These are phyloP conservation scores for Drosophila erecta DNA, from an alignment of 1,140 invertebrate genomes.

Conservation along the genomic window DNA sequence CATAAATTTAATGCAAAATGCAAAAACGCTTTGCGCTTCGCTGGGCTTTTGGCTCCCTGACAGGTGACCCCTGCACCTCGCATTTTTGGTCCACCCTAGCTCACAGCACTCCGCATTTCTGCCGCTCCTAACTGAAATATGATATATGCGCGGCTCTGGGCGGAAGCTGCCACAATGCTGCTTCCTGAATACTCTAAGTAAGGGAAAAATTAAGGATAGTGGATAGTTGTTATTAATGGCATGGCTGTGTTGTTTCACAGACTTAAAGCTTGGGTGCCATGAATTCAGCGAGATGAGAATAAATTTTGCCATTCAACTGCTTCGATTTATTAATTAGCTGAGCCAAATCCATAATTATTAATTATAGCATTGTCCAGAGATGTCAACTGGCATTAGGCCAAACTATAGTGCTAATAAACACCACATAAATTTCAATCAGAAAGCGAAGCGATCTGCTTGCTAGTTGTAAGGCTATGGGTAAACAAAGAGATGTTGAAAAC, in stretches of 20 bases:
- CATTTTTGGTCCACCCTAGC: constrained; percentile 10
- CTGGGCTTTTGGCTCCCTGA: constrained; percentile 77
- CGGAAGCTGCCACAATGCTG: constrained; percentile 6
- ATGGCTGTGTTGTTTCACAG: too few species aligned
- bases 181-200: constrained; percentile 17
- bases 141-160: constrained; percentile 22
- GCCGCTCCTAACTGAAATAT: constrained; percentile 20
- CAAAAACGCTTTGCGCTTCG: constrained; percentile 74
- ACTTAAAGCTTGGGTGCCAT: too few species aligned
- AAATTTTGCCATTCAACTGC: too few species aligned
- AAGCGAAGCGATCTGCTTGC: constrained; percentile 49
- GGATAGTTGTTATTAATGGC: too few species aligned
- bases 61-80: constrained; percentile 55
- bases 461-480: constrained; percentile 14
- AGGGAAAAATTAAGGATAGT: neutral
- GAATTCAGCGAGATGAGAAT: too few species aligned
- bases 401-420: constrained; percentile 64
- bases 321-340: constrained; percentile 5
- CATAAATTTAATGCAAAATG: constrained; percentile 83
- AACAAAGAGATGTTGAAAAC: constrained; percentile 11
- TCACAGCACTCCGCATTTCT: constrained; percentile 5
- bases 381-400: constrained; percentile 51
- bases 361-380: constrained; percentile 5
- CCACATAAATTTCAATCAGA: constrained; percentile 74
- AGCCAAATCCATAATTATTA: constrained; percentile 17